Evolutionary conservation across 2,888 invertebrate genomes (phyloP).

Genomic region (Lasioglossum leucozonium): DNA sequence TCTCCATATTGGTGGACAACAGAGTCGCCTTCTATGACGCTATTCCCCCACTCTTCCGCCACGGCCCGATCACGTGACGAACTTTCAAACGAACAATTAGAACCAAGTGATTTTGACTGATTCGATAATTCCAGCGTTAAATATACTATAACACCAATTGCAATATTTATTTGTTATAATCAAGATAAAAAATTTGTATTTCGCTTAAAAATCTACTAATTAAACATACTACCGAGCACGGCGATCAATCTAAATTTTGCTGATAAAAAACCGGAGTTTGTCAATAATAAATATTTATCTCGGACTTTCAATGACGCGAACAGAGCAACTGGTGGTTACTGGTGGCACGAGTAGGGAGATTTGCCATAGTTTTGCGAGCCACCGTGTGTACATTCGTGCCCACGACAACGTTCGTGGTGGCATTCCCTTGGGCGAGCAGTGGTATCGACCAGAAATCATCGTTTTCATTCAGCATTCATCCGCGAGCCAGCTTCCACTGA

Average conservation of each 20-base stretch:
- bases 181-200: too few species aligned
- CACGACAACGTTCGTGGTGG: neutral
- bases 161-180: too few species aligned
- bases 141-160: too few species aligned
- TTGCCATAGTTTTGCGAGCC: neutral
- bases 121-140: too few species aligned
- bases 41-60: too few species aligned
- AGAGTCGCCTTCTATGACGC: too few species aligned
- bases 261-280: neutral
- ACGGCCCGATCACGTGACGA: too few species aligned
- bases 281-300: neutral
- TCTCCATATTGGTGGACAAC: too few species aligned
- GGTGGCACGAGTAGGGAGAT: neutral
- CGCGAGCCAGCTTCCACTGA: constrained; percentile 26
- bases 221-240: too few species aligned
- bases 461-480: constrained; percentile 20
- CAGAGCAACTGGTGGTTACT: neutral
- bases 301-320: neutral
- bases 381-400: neutral
- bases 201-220: too few species aligned
- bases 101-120: too few species aligned
- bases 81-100: too few species aligned
- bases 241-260: neutral
- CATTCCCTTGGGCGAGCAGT: neutral
- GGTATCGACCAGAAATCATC: constrained; percentile 26